A percentile compares a stretch with the other conserved stretches of the same genome.
These are phyloP conservation scores for Poliocrania exsul DNA, from an alignment of 2,797 vertebrate species.

Conservation along the genomic window DNA sequence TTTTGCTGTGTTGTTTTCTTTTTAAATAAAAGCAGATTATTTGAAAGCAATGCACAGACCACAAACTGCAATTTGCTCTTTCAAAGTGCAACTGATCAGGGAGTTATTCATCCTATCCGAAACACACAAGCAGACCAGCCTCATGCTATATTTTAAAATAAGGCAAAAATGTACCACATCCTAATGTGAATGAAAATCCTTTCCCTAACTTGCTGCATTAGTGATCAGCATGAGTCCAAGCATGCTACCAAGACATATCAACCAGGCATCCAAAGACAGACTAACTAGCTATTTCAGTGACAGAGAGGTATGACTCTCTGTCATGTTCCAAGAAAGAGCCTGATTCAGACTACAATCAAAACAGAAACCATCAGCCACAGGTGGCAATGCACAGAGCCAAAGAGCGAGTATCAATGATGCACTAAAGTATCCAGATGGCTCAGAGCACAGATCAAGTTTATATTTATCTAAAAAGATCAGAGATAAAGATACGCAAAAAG, in stretches of 20 bases:
- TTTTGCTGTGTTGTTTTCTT: not conserved
- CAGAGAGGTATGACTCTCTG: not conserved
- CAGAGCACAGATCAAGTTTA: not conserved
- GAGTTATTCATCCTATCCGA: not conserved
- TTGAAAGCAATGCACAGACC: not conserved
- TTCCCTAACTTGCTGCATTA: not conserved
- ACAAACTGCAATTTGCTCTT: not conserved
- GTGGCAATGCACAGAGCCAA: not conserved
- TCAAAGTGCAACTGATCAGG: not conserved
- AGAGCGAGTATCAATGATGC: not conserved
- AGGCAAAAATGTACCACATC: not conserved
- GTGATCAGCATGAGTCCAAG: not conserved
- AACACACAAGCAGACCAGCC: not conserved
- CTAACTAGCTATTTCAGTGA: not conserved
- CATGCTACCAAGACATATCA: not conserved
- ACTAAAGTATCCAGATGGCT: not conserved
- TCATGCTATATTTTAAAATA: not conserved
- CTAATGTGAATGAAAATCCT: not conserved
- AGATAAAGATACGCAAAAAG: not conserved
- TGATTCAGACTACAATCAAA: not conserved
- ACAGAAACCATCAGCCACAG: slow-evolving; percentile 1
- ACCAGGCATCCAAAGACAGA: not conserved
- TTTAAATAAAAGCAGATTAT: not conserved
- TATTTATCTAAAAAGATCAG: not conserved
- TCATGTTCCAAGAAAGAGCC: not conserved